Base-by-base conservation (phyloP, 2,113 vertebrate genomes). In the Alosa alosa region DNA sequence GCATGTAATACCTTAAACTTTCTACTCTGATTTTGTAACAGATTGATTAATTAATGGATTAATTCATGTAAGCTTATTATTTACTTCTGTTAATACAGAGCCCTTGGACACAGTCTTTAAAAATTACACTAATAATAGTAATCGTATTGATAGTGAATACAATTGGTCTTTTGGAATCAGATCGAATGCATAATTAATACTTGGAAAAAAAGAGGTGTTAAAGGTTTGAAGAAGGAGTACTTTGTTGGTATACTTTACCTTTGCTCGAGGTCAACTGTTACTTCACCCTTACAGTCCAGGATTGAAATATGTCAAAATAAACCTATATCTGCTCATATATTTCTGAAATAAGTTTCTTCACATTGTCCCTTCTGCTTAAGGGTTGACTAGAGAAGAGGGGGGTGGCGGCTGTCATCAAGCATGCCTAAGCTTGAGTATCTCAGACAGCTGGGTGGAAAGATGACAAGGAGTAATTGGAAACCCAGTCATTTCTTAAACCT, bases 371-470 rank as follows among this genome's bases (percentile, higher is more conserved):
- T 4, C n/a, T 81, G 64, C 50, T 64, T 87, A 52, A 64, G 25
- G 82, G 72, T 85, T 13, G 72, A 78, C 36, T 41, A 17, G 72
- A 13, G 31, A 39, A 78, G 72, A 6, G 20, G 55, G 52, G 45
- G 46, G 46, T 44, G 46, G 47, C 1, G 31, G 72, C 72, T 78
- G 72, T 78, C 72, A 78, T 78, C 72, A 78, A 78, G 17, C 72
- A 45, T 86, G 39, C 78, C 44, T 86, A 22, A 82, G 81, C 11
- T 72, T 89, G 94, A 95, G 89, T 87, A 90, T 90, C 91, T 84
- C 85, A 83, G 88, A 94, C 94, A 95, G 94, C 93, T 95, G 94
- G 87, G 87, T 88, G 89, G 72, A 41, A 78, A 78, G 72, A 39
- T 78, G 72, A 78, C 72, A 78, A 78, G 72, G 36, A 15, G 72